Evolutionary conservation across 2,113 vertebrate genomes (phyloP).

Genomic region (Theropithecus gelada): DNA sequence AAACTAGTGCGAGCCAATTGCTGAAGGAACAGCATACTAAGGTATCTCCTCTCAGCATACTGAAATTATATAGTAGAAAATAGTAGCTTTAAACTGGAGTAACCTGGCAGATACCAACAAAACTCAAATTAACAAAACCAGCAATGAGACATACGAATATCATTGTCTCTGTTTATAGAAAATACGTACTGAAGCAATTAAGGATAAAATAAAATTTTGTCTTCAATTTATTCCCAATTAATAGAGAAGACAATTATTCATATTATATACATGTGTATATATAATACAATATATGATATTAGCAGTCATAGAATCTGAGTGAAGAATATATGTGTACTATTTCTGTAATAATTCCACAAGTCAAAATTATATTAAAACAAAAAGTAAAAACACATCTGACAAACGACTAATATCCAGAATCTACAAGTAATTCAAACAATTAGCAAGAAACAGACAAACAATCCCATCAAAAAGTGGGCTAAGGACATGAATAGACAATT

Average conservation of each 20-base stretch:
- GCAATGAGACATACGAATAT: background rate
- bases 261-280: background rate
- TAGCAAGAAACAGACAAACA: too few species aligned
- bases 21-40: background rate
- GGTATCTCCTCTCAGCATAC: background rate
- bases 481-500: too few species aligned
- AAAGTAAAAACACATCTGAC: background rate
- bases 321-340: background rate
- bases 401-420: too few species aligned
- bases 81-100: background rate
- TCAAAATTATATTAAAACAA: background rate
- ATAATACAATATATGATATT: too few species aligned
- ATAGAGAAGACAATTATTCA: background rate
- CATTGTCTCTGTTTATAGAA: background rate
- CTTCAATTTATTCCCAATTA: background rate
- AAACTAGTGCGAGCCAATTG: background rate
- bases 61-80: background rate
- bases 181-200: background rate
- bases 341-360: background rate
- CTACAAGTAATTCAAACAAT: too few species aligned
- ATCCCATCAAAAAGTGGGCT: too few species aligned
- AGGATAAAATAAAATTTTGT: background rate
- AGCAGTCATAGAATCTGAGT: background rate
- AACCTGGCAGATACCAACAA: background rate
- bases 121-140: background rate